phyloP scores from a whole-genome alignment of 1,140 invertebrate genomes.

The Heliconius hewitsoni region DNA sequence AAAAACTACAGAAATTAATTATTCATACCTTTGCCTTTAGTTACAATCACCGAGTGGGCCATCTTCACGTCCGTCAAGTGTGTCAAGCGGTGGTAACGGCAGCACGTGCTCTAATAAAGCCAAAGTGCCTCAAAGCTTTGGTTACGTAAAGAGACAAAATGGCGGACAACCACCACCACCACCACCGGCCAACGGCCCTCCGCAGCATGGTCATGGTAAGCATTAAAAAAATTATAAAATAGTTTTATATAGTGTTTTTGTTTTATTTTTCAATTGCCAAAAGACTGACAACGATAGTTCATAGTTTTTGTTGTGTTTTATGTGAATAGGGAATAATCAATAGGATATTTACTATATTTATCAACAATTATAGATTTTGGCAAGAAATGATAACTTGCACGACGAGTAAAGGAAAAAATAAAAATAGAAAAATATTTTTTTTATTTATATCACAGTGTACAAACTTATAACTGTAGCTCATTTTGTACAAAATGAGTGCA shows the following conservation, averaged over 20 bases:
- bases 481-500: too few species aligned
- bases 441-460: too few species aligned
- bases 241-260: neutral
- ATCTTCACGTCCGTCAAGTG: constrained; percentile 71
- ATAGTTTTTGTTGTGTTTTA: too few species aligned
- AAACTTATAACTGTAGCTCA: too few species aligned
- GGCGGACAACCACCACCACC: constrained; percentile 73
- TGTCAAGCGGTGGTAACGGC: constrained; percentile 71
- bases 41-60: constrained; percentile 73
- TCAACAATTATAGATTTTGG: too few species aligned
- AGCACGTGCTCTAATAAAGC: constrained; percentile 81
- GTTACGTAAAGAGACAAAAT: constrained; percentile 90
- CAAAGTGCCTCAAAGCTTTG: constrained; percentile 89
- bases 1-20: neutral
- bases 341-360: too few species aligned
- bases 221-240: neutral
- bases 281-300: too few species aligned
- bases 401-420: too few species aligned
- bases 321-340: too few species aligned
- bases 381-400: too few species aligned
- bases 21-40: constrained; percentile 37
- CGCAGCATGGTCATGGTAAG: constrained; percentile 62
- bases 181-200: constrained; percentile 63
- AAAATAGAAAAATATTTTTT: too few species aligned
- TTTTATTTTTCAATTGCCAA: neutral